Conservation (phyloP, 2,888 invertebrate species). For the Osmoderma eremita region DNA sequence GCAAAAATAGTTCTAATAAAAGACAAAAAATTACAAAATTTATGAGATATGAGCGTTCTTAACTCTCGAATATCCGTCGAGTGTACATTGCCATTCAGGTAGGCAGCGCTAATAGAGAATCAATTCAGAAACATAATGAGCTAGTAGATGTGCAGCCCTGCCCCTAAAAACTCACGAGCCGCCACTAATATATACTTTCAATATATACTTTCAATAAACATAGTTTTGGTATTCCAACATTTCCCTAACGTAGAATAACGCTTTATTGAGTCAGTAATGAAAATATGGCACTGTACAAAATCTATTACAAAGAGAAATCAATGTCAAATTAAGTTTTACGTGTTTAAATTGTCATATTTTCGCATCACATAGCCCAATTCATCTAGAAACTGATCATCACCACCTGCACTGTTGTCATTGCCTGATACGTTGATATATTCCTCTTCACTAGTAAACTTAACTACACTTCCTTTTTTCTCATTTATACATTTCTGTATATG, state of each 20-base stretch:
- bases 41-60: no score
- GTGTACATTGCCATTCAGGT: no score
- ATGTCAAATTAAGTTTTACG: background rate
- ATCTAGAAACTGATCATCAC: constrained; percentile 20
- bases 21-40: no score
- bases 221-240: background rate
- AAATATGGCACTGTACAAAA: constrained; percentile 6
- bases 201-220: no score
- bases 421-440: background rate
- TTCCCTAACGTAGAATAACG: background rate
- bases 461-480: background rate
- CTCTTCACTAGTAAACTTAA: constrained; percentile 1
- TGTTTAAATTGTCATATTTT: background rate
- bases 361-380: constrained; percentile 21
- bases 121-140: no score
- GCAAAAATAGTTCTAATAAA: no score
- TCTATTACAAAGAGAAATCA: background rate
- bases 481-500: constrained; percentile 28
- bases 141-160: no score
- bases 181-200: no score
- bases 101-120: no score
- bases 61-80: no score
- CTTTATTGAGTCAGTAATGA: background rate
- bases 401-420: background rate
- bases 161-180: no score